phyloP scores from a whole-genome alignment of 1,140 invertebrate species.

The Polypedilum pembai region DNA sequence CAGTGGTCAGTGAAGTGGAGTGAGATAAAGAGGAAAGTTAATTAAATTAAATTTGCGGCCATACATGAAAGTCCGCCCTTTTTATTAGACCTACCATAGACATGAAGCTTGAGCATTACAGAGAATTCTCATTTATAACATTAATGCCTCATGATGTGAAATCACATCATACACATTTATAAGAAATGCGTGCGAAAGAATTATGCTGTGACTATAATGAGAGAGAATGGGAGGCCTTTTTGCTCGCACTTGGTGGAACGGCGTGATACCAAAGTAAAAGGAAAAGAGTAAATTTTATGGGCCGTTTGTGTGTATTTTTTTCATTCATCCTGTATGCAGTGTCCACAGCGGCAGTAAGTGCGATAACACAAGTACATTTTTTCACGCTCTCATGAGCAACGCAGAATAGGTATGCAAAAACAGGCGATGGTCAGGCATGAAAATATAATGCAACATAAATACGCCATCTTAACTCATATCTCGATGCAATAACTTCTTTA shows the following conservation, averaged over 20 bases:
- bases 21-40: neutral
- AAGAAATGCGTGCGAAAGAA: conserved; percentile 24
- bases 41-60: conserved; percentile 22
- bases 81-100: conserved; percentile 15
- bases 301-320: neutral
- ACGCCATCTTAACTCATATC: conserved; percentile 6
- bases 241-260: neutral
- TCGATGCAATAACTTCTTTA: no score
- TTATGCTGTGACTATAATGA: neutral
- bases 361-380: conserved; percentile 13
- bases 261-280: neutral
- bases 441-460: conserved; percentile 1
- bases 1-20: no score
- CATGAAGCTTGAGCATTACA: neutral
- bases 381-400: conserved; percentile 1
- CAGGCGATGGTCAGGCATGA: neutral
- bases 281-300: neutral
- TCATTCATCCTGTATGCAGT: neutral
- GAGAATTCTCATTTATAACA: conserved; percentile 23
- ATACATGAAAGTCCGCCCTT: conserved; percentile 14
- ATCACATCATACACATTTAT: conserved; percentile 14
- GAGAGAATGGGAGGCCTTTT: conserved; percentile 5
- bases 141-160: conserved; percentile 26
- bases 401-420: neutral
- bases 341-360: neutral